Evolutionary conservation across 2,888 invertebrate genomes (phyloP).

Genomic region (Xestia sexstrigata): DNA sequence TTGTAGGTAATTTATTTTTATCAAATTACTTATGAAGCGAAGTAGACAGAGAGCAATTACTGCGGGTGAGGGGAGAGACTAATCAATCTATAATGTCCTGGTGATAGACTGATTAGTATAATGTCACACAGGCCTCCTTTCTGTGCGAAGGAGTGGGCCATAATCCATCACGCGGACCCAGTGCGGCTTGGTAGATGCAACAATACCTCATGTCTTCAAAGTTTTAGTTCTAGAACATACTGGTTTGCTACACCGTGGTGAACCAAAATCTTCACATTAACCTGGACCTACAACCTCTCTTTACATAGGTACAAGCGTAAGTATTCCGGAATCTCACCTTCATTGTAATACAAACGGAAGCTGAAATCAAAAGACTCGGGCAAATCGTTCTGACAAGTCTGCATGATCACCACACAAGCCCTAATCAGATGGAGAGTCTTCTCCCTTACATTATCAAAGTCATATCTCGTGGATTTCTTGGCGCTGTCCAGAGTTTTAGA

Average conservation of each 20-base stretch:
- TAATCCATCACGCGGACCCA: not conserved
- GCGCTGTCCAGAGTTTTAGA: slow-evolving; percentile 69
- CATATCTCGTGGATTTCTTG: slow-evolving; percentile 64
- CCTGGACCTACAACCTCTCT: not conserved
- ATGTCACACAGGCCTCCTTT: not conserved
- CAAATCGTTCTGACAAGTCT: slow-evolving; percentile 67
- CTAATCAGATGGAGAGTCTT: slow-evolving; percentile 75
- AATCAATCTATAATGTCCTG: too few species aligned
- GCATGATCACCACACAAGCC: slow-evolving; percentile 75
- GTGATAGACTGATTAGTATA: too few species aligned
- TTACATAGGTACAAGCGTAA: not conserved
- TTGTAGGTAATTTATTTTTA: not conserved
- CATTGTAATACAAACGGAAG: slow-evolving; percentile 83
- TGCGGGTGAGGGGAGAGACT: not conserved
- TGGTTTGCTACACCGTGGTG: not conserved
- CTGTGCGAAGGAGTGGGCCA: not conserved
- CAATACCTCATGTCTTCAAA: not conserved
- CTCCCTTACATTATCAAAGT: slow-evolving; percentile 76
- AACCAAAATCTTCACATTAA: not conserved
- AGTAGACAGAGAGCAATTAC: not conserved
- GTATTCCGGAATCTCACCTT: slow-evolving; percentile 70
- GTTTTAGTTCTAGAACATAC: not conserved
- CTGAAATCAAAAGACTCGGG: slow-evolving; percentile 76
- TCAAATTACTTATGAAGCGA: not conserved
- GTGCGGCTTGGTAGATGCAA: not conserved